Evolutionary conservation across 2,797 vertebrate genomes (phyloP).

Genomic region (Epinephelus malabaricus): DNA sequence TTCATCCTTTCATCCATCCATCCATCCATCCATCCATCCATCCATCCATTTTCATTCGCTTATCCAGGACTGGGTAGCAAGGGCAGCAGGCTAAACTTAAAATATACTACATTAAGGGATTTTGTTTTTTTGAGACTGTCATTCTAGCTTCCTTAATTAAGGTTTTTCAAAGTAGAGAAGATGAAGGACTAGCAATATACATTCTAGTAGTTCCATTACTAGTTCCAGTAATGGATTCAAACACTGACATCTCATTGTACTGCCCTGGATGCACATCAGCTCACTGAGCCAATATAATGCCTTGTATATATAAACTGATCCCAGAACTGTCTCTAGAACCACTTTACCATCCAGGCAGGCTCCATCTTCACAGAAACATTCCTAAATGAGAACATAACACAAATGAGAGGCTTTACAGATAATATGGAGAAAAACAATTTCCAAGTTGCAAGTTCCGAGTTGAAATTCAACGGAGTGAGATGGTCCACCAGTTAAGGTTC

Average conservation of each 20-base stretch:
- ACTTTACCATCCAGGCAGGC: background rate
- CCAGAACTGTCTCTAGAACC: background rate
- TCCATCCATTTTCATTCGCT: too few relatives aligned
- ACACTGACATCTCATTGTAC: background rate
- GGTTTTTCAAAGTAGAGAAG: background rate
- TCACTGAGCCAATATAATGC: background rate
- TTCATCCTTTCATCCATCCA: too few relatives aligned
- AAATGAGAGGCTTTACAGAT: background rate
- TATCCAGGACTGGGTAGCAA: too few relatives aligned
- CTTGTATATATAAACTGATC: background rate
- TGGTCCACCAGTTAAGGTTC: conserved; percentile 11
- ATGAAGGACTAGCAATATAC: background rate
- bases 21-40: too few relatives aligned
- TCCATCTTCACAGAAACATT: background rate
- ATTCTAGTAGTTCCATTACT: background rate
- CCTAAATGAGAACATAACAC: conserved; percentile 3
- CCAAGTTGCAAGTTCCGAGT: background rate
- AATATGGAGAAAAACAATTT: conserved; percentile 24
- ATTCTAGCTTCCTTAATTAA: background rate
- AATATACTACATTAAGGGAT: background rate
- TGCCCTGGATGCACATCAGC: background rate
- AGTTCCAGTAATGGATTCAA: background rate
- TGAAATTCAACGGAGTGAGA: background rate
- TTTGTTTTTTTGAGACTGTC: background rate
- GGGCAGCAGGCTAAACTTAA: too few relatives aligned